These are phyloP conservation scores for Dicrurus megarhynchus DNA, from an alignment of 2,113 vertebrate species.

Conservation along the genomic window DNA sequence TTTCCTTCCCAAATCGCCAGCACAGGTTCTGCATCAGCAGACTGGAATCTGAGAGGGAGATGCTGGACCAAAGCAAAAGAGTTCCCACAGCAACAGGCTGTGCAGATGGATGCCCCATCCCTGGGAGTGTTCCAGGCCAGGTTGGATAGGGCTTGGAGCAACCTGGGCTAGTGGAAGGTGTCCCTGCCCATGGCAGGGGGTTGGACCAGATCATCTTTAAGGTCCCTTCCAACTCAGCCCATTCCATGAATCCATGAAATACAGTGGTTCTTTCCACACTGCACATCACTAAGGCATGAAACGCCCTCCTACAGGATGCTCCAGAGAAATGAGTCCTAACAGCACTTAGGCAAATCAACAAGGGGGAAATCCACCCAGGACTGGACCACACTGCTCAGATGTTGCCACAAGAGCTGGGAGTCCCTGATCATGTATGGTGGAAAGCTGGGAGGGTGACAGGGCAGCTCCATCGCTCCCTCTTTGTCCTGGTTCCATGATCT, in stretches of 20 bases:
- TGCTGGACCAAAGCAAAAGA: not conserved
- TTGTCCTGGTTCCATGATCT: not conserved
- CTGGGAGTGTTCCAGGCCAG: not conserved
- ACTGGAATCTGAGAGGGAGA: not conserved
- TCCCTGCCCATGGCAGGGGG: not conserved
- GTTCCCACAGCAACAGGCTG: not conserved
- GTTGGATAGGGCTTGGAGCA: accelerated
- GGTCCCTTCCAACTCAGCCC: not conserved
- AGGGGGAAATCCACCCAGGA: not conserved
- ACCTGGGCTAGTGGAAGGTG: not conserved
- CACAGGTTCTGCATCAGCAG: not conserved
- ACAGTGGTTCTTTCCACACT: not conserved
- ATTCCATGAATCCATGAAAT: not conserved
- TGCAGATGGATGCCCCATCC: not conserved
- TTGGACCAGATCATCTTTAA: not conserved
- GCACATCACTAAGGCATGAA: not conserved
- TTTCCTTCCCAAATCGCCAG: not conserved
- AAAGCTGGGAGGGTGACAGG: not conserved
- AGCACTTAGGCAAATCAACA: not conserved
- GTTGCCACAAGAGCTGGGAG: not conserved
- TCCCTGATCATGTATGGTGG: not conserved
- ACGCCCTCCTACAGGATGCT: not conserved
- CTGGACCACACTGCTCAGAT: not conserved
- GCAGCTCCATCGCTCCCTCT: not conserved
- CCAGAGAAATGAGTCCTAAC: not conserved